A percentile compares a stretch with the other conserved stretches of the same genome.
phyloP scores from a whole-genome alignment of 2,888 invertebrate species.

The Apeira syringaria region DNA sequence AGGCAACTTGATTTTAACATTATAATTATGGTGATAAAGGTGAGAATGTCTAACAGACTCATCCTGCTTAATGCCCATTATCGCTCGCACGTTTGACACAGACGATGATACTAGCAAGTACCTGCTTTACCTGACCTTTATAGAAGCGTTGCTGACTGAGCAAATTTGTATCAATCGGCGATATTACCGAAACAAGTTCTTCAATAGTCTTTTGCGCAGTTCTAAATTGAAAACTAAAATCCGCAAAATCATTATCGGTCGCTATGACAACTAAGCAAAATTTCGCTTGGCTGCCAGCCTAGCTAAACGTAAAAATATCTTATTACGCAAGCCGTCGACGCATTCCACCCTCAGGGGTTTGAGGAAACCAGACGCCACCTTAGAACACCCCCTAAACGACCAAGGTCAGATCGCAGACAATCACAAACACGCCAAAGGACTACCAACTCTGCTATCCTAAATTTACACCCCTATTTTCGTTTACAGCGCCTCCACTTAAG shows the following conservation, averaged over 20 bases:
- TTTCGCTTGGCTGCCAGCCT: conserved; percentile 37
- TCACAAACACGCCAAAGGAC: conserved; percentile 29
- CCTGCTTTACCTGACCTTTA: no score
- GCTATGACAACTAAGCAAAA: conserved; percentile 45
- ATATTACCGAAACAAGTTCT: conserved; percentile 5
- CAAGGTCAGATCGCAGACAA: conserved; percentile 68
- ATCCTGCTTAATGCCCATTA: no score
- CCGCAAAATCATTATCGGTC: conserved; percentile 41
- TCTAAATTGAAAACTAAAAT: conserved; percentile 27
- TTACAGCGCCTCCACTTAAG: conserved; percentile 14
- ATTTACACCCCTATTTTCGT: conserved; percentile 35
- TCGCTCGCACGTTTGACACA: no score
- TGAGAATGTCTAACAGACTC: no score
- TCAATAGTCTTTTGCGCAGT: conserved; percentile 23
- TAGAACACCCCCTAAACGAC: conserved; percentile 52
- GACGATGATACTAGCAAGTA: no score
- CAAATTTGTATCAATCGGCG: conserved; percentile 1
- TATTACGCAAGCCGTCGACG: conserved; percentile 71
- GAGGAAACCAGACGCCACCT: conserved; percentile 59
- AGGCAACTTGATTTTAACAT: no score
- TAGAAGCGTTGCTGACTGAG: background rate
- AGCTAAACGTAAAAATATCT: conserved; percentile 63
- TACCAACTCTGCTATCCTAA: conserved; percentile 31
- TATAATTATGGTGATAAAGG: no score
- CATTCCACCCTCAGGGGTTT: conserved; percentile 48